Percentiles rank a stretch among this genome's conserved stretches.
phyloP scores from a whole-genome alignment of 2,797 vertebrate genomes.

The Phataginus tetradactyla region DNA sequence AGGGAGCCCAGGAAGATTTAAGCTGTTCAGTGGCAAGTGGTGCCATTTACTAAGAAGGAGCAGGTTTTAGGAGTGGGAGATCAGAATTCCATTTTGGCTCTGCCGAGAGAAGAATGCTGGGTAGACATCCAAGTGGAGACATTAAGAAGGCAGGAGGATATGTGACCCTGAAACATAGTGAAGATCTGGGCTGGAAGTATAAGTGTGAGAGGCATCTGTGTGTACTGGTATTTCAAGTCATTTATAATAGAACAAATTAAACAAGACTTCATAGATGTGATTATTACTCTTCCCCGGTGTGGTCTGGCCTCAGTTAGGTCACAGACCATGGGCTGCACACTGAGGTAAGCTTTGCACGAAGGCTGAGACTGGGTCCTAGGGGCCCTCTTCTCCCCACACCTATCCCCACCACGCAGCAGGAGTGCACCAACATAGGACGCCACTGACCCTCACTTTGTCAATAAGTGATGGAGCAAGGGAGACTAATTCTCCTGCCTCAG shows the following conservation, averaged over 20 bases:
- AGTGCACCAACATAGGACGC: accelerated
- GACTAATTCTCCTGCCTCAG: not conserved
- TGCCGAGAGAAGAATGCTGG: not conserved
- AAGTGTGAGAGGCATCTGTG: not conserved
- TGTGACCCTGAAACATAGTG: not conserved
- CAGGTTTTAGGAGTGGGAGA: not conserved
- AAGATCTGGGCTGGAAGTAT: not conserved
- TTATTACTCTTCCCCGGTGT: not conserved
- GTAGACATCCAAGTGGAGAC: not conserved
- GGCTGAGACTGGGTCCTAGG: not conserved
- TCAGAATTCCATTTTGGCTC: not conserved
- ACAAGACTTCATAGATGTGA: not conserved
- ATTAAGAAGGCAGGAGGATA: not conserved
- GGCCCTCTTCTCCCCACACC: not conserved
- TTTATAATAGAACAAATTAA: constrained; percentile 1
- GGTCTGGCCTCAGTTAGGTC: not conserved
- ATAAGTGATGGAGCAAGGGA: not conserved
- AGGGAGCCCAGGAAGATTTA: not conserved
- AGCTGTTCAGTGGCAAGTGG: not conserved
- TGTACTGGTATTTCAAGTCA: not conserved
- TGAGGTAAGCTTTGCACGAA: not conserved
- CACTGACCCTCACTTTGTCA: not conserved
- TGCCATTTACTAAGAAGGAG: not conserved
- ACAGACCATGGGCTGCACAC: not conserved
- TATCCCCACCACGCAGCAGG: not conserved